Evolutionary conservation across 2,888 invertebrate genomes (phyloP), one percentile per base, ranked within the genome.

Genomic region (Plebejus argus): DNA sequence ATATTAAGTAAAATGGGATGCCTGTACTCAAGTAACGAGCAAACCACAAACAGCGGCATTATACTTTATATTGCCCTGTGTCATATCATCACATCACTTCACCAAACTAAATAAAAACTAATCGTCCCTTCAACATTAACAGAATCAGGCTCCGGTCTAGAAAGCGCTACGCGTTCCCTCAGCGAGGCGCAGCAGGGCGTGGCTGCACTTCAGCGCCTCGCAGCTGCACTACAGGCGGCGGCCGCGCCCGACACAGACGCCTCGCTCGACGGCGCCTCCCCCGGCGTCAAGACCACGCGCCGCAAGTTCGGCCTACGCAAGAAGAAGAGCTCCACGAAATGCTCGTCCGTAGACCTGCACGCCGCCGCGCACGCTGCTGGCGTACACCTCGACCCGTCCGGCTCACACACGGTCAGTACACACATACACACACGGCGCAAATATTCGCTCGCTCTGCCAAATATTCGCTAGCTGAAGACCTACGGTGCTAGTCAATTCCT

Each of bases 291-390:
- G 87, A 96, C 96, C 84, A 96, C 96, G 83, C 92, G 96, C 1
- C 95, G 95, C 85, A 96, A 96, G 86, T 96, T 96, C 85, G 96
- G 96, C 0, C 91, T 96, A 49, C 93, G 96, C 79, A 96, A 96
- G 90, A 96, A 96, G 89, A 96, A 96, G 39, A 95, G 94, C 0
- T 94, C 88, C 82, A 93, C 92, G 82, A 96, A 96, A 82, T 95
- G 95, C 78, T 95, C 95, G 12, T 95, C 96, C 35, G 95, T 95
- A 0, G 96, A 96, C 81, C 88, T 96, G 18, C 70, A 66, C 79
- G 1, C 88, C 89, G 2, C 83, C 82, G 0, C 86, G 90, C 80
- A 87, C 49, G 49, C 72, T 2, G 1, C 88, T 89, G 1, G 83
- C 83, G 0, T 86, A 90, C 80, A 87, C 49, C 72, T 90, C 23